phyloP scores from a whole-genome alignment of 2,797 vertebrate genomes.

The Euthynnus affinis region DNA sequence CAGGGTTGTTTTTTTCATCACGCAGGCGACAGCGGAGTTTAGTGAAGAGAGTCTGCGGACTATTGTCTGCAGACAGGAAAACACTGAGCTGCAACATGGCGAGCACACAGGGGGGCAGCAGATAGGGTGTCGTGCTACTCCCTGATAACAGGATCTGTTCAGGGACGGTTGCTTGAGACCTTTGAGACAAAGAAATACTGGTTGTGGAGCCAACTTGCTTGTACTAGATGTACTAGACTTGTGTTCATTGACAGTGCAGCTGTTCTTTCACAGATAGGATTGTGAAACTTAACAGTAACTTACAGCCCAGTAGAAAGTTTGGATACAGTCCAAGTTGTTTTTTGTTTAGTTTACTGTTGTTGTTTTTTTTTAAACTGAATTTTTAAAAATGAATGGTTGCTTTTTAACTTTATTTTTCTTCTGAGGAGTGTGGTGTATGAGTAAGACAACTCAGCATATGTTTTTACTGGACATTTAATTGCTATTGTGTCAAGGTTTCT shows the following conservation, averaged over 20 bases:
- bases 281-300: not conserved
- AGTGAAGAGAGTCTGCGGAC: no score
- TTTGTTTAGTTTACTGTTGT: no score
- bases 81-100: slow-evolving; percentile 12
- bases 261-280: not conserved
- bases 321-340: no score
- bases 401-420: no score
- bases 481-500: not conserved
- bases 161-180: not conserved
- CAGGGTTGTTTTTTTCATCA: not conserved
- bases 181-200: no score
- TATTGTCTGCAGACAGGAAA: no score
- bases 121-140: not conserved
- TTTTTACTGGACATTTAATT: slow-evolving; percentile 1
- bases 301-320: not conserved
- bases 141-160: not conserved
- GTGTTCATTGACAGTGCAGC: not conserved
- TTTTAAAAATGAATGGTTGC: no score
- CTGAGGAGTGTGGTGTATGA: not conserved
- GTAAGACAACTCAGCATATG: not conserved
- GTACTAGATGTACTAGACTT: no score
- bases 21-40: no score
- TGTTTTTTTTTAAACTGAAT: no score
- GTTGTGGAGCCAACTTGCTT: not conserved
- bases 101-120: not conserved